Conservation (phyloP, 2,113 vertebrate species). For the Rhipidura dahli region DNA sequence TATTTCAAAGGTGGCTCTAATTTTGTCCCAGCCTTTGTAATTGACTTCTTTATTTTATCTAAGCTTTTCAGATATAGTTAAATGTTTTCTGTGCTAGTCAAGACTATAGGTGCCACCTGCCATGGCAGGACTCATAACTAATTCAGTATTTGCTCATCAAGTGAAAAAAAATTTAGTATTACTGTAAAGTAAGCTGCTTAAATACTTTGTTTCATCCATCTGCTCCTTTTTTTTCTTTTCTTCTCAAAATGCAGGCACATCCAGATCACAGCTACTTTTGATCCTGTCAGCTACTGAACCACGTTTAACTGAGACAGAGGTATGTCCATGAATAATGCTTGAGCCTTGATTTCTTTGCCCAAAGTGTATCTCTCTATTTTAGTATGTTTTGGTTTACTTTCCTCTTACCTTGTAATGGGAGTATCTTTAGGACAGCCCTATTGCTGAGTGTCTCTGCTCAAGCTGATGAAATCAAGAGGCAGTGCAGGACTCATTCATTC, state of each 20-base stretch:
- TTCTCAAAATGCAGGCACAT: neutral
- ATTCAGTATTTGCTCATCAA: conserved; percentile 24
- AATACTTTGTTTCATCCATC: conserved; percentile 17
- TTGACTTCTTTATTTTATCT: neutral
- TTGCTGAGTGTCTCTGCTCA: neutral
- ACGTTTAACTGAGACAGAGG: neutral
- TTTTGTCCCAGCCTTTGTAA: neutral
- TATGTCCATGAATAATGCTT: neutral
- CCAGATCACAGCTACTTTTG: neutral
- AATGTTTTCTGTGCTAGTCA: neutral
- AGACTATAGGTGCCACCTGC: conserved; percentile 29
- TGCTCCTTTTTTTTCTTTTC: neutral
- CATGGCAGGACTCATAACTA: conserved; percentile 21
- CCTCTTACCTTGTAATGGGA: neutral
- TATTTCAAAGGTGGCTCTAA: neutral
- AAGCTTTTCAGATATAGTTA: neutral
- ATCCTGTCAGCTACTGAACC: neutral
- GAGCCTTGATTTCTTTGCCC: neutral
- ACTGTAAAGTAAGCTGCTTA: conserved; percentile 42
- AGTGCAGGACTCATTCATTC: neutral
- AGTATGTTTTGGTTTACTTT: neutral
- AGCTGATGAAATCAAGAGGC: neutral
- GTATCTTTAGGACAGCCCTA: neutral
- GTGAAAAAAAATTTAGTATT: conserved; percentile 54
- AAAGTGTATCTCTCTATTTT: neutral